Evolutionary conservation across 2,797 vertebrate species (phyloP), one percentile per base, ranked within the genome.

Genomic region (Saxicola maurus): DNA sequence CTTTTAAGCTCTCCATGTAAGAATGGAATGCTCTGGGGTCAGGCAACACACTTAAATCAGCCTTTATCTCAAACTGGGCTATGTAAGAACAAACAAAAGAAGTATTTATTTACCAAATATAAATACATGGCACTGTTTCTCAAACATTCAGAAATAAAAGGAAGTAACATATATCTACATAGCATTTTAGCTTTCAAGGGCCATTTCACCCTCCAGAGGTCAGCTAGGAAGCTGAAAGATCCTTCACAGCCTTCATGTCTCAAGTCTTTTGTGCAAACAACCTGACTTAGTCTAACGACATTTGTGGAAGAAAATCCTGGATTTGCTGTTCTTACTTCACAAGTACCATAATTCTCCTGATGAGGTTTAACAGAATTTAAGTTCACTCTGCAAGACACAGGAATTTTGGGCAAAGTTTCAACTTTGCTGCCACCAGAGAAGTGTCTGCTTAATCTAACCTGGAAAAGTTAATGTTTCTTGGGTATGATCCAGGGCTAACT

Each of bases 371-470:
- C 55, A 83, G 82, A 86, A 75, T 92, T 64, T 62, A 87, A 80
- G 67, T 75, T 80, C 8, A 33, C 25, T 81, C 40, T 65, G 16
- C 48, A 85, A 68, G 72, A 77, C 35, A 24, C 7, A n/a, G 48
- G 43, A 68, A 86, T 87, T 92, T 81, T 65, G 53, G 87, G 94
- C 87, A 85, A 89, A 77, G 69, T 77, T 93, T 91, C 91, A 93
- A 55, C 20, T 33, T 75, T 42, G 9, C 59, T 89, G 73, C 59
- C 69, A 93, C n/a, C 51, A 92, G 48, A 78, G 65, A 74, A 86
- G 59, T 57, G 40, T 90, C 89, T 95, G 85, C n/a, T 93, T 91
- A 82, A 72, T 85, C 91, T 87, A 90, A 90, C 65, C 38, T 67
- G 79, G 61, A 90, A 91, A 92, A 91, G 72, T 73, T 90, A 90